Percentiles rank a stretch among this genome's conserved stretches.
These are phyloP conservation scores for Cheilosia soror DNA, from an alignment of 2,888 invertebrate species.

Conservation along the genomic window DNA sequence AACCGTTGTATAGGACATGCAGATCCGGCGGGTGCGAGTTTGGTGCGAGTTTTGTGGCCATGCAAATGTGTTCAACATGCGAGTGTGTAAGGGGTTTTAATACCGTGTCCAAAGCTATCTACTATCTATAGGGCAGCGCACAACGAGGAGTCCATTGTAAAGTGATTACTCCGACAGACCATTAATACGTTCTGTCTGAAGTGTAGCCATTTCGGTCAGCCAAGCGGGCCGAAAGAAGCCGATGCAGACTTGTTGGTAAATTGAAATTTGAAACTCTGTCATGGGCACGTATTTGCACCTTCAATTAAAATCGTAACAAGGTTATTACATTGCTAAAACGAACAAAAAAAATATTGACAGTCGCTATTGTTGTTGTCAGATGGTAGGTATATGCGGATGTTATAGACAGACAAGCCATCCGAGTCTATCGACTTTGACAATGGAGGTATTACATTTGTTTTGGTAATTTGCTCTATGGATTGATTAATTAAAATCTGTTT, in stretches of 20 bases:
- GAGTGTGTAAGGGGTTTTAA: conserved; percentile 48
- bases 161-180: conserved; percentile 77
- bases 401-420: not conserved
- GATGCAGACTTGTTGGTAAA: conserved; percentile 42
- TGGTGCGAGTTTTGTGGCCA: conserved; percentile 14
- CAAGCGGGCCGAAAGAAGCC: conserved; percentile 28
- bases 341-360: conserved; percentile 11
- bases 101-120: conserved; percentile 48
- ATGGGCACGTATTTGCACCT: conserved; percentile 80
- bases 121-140: not conserved
- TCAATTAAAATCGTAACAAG: conserved; percentile 84
- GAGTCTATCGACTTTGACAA: not conserved
- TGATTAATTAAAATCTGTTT: conserved; percentile 71
- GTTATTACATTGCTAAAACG: conserved; percentile 79
- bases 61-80: conserved; percentile 45
- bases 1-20: not conserved
- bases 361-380: conserved; percentile 35
- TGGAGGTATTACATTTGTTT: conserved; percentile 8
- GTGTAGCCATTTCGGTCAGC: conserved; percentile 61
- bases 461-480: conserved; percentile 45
- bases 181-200: conserved; percentile 72
- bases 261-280: conserved; percentile 77
- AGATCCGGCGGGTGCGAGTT: conserved; percentile 24
- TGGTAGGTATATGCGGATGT: not conserved
- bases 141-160: conserved; percentile 66